These are phyloP conservation scores for Dryobota labecula DNA, from an alignment of 2,888 invertebrate genomes.

Conservation along the genomic window DNA sequence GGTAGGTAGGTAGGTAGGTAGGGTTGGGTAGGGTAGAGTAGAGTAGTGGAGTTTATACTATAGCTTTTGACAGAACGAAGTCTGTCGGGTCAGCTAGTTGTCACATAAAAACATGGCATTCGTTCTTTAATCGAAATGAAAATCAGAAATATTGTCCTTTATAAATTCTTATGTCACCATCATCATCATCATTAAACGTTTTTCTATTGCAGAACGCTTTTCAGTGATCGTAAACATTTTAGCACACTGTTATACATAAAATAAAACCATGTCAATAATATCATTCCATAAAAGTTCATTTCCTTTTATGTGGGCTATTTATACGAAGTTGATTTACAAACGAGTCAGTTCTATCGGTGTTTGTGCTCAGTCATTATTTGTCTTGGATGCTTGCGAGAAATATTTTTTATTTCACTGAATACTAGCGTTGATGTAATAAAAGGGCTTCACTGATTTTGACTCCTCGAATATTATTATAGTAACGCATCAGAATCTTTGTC, in stretches of 20 bases:
- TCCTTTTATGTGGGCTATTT: conserved; percentile 56
- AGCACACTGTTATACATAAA: conserved; percentile 41
- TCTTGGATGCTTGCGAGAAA: conserved; percentile 50
- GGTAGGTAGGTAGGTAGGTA: no score
- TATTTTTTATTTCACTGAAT: conserved; percentile 57
- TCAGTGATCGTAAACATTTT: conserved; percentile 58
- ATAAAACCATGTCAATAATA: conserved; percentile 60
- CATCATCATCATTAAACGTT: conserved; percentile 33
- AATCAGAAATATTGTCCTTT: not conserved
- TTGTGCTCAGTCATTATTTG: conserved; percentile 54
- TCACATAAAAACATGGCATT: not conserved
- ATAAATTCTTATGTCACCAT: not conserved
- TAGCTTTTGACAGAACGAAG: no score
- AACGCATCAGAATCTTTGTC: conserved; percentile 29
- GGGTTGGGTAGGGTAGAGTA: no score
- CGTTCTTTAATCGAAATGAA: not conserved
- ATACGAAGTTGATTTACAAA: conserved; percentile 54
- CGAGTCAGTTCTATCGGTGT: conserved; percentile 41
- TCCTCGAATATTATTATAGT: conserved; percentile 27
- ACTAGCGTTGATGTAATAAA: conserved; percentile 33
- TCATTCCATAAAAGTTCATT: conserved; percentile 55
- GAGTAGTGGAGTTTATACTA: no score
- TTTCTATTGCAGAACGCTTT: conserved; percentile 18
- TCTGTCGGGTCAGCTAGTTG: no score
- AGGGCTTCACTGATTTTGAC: conserved; percentile 45